Base-by-base conservation (phyloP, 2,797 vertebrate species). In the Limnodromus scolopaceus region DNA sequence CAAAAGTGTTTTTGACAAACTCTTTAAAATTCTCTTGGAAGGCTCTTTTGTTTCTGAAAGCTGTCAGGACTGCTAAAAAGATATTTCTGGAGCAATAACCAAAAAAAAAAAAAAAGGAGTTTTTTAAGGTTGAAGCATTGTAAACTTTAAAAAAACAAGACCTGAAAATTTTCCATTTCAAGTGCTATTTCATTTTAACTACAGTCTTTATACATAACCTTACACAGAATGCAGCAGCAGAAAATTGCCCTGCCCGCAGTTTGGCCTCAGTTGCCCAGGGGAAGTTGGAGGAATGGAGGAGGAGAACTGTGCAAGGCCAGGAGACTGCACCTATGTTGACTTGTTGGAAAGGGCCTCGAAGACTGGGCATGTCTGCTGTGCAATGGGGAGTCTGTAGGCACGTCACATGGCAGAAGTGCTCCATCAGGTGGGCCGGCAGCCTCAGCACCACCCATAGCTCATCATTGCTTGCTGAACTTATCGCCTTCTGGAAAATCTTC, bases 31-130 rank as follows among this genome's bases (percentile, higher is more conserved):
- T 87, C 76, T 93, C 70, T 93, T 95, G 86, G 89, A 95, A 96
- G 70, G 53, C 41, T 94, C 75, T 94, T 96, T 93, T 92, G 69
- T 97, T 94, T 97, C 91, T 92, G 93, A 97, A 93, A 90, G 39
- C 95, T 97, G 94, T 94, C 95, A 97, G 84, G 82, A 80, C 61
- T 93, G 74, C 77, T 94, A 78, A 95, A 95, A 87, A 94, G 81
- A 77, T 81, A 93, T 89, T 92, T 95, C 76, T 93, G 54, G 66
- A 94, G 76, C 60, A 97, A 93, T 66, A 91, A 86, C 46, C 25
- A 6, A 70, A 75, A 82, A 72, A 81, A 36, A 36, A 8, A 9
- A 9, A 74, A 77, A 82, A 63, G 71, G 34, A 34, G 5, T 13
- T 84, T 86, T 85, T 61, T 63, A 79, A 71, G 39, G 48, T 30